Percentiles rank a stretch among this genome's conserved stretches.
phyloP scores from a whole-genome alignment of 2,113 vertebrate genomes.

The Neomonachus schauinslandi region DNA sequence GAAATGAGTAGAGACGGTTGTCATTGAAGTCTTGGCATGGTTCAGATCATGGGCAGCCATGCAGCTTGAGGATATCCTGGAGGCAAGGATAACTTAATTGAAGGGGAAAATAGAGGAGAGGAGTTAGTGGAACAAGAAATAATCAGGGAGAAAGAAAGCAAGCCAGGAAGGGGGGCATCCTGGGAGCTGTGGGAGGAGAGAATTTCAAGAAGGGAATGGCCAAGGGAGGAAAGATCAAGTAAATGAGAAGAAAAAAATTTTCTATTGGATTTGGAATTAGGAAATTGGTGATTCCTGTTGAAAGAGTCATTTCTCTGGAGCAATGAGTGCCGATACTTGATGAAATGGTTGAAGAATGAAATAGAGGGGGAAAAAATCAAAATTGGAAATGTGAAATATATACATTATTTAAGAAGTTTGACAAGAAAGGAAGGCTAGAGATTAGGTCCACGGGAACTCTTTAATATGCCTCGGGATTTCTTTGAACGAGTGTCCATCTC shows the following conservation, averaged over 20 bases:
- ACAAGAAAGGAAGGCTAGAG: neutral
- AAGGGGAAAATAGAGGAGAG: neutral
- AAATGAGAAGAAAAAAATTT: neutral
- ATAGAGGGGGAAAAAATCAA: neutral
- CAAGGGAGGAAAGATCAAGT: neutral
- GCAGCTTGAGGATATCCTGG: neutral
- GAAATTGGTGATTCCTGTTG: neutral
- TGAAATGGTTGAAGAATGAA: constrained; percentile 30
- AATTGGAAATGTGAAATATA: neutral
- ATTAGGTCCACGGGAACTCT: neutral
- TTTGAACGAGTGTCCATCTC: neutral
- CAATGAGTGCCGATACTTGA: neutral
- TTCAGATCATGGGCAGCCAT: neutral
- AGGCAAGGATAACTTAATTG: neutral
- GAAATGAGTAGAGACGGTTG: neutral
- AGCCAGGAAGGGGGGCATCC: neutral
- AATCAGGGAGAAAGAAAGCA: neutral
- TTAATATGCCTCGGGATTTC: neutral
- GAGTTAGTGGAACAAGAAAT: neutral
- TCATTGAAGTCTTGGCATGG: neutral
- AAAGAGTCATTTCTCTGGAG: constrained; percentile 17
- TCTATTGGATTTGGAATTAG: neutral
- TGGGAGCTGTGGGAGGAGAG: neutral
- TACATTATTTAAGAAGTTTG: neutral
- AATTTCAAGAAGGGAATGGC: neutral